Percentiles rank a stretch among this genome's conserved stretches.
phyloP scores from a whole-genome alignment of 2,797 vertebrate species.

The Pygocentrus nattereri region DNA sequence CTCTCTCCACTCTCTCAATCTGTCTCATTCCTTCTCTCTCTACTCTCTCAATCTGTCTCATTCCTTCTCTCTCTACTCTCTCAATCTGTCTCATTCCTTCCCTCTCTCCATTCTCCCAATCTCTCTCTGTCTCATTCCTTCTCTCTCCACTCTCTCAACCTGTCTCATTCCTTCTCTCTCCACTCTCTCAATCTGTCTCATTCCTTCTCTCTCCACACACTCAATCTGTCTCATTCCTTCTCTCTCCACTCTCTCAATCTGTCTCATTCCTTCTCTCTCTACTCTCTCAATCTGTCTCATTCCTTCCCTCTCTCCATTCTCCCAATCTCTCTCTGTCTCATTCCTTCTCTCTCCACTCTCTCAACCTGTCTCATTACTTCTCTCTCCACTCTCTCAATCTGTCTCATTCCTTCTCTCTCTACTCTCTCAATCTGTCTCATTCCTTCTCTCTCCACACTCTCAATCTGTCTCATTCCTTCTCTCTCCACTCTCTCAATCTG shows the following conservation, averaged over 20 bases:
- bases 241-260: no score
- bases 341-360: no score
- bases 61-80: background rate
- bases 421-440: no score
- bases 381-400: background rate
- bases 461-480: background rate
- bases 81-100: background rate
- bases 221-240: no score
- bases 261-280: background rate
- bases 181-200: background rate
- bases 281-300: background rate
- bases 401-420: background rate
- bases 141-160: no score
- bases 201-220: background rate
- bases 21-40: no score
- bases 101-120: background rate
- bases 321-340: no score
- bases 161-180: background rate
- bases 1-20: no score
- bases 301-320: background rate
- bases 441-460: no score
- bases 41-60: background rate
- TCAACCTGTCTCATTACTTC: background rate
- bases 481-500: background rate
- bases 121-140: no score